These are phyloP conservation scores for Gymnothorax javanicus DNA, from an alignment of 2,797 vertebrate genomes.

Conservation along the genomic window DNA sequence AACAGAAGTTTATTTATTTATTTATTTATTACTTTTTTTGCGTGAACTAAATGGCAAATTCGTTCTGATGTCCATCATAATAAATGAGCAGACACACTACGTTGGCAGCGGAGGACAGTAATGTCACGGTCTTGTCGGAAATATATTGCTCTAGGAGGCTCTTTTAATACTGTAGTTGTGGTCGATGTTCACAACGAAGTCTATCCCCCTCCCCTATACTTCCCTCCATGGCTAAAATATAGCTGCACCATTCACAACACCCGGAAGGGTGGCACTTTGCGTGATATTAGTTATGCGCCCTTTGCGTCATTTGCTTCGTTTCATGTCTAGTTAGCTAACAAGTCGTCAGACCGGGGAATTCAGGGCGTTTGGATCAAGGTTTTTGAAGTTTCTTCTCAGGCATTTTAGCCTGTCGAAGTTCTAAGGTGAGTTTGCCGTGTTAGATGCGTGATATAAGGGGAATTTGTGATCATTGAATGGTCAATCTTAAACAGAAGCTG, in stretches of 20 bases:
- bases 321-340: constrained; percentile 9
- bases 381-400: background rate
- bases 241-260: constrained; percentile 31
- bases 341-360: background rate
- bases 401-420: background rate
- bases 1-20: no score
- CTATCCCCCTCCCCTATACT: constrained; percentile 19
- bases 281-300: constrained; percentile 47
- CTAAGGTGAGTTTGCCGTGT: background rate
- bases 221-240: constrained; percentile 42
- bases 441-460: background rate
- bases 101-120: no score
- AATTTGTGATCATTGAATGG: background rate
- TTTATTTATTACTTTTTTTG: no score
- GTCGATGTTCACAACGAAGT: background rate
- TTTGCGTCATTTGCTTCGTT: constrained; percentile 19
- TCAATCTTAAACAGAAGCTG: background rate
- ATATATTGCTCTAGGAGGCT: no score
- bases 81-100: no score
- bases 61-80: no score
- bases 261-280: constrained; percentile 61
- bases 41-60: no score
- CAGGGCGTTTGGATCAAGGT: background rate
- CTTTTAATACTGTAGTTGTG: background rate
- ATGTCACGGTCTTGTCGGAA: no score